phyloP scores from a whole-genome alignment of 2,888 invertebrate genomes.

The Mythimna impura region DNA sequence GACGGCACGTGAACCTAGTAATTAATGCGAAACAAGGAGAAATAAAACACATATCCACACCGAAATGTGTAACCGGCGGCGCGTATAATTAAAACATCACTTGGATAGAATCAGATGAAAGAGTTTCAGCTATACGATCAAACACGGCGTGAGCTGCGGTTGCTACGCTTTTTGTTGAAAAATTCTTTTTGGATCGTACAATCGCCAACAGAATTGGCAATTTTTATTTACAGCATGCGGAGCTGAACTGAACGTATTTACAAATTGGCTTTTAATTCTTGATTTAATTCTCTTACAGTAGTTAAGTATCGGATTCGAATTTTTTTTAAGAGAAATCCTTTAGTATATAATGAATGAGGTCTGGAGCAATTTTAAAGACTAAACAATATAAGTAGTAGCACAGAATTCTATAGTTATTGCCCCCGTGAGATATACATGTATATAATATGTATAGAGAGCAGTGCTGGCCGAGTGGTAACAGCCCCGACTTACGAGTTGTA shows the following conservation, averaged over 20 bases:
- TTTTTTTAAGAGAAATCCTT: conserved; percentile 4
- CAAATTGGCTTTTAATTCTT: conserved; percentile 37
- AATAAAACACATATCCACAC: conserved; percentile 79
- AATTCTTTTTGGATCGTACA: conserved; percentile 45
- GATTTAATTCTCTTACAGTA: conserved; percentile 26
- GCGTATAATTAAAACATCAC: conserved; percentile 83
- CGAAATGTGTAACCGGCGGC: conserved; percentile 74
- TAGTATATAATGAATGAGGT: neutral
- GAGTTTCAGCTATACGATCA: conserved; percentile 64
- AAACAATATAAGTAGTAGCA: neutral
- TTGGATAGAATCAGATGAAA: conserved; percentile 69
- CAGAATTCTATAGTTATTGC: neutral
- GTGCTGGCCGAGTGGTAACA: no score
- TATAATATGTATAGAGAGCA: no score
- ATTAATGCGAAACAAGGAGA: conserved; percentile 84
- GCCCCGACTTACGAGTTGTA: no score
- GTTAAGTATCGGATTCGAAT: conserved; percentile 13
- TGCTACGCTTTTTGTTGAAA: conserved; percentile 54
- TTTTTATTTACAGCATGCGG: conserved; percentile 50
- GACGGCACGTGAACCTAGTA: conserved; percentile 73
- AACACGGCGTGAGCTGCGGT: conserved; percentile 54
- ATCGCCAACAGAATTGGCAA: conserved; percentile 38
- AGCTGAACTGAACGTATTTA: conserved; percentile 37
- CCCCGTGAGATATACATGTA: no score
- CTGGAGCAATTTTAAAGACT: neutral